Base-by-base conservation (phyloP, 2,888 invertebrate genomes). In the Nycteola revayana region DNA sequence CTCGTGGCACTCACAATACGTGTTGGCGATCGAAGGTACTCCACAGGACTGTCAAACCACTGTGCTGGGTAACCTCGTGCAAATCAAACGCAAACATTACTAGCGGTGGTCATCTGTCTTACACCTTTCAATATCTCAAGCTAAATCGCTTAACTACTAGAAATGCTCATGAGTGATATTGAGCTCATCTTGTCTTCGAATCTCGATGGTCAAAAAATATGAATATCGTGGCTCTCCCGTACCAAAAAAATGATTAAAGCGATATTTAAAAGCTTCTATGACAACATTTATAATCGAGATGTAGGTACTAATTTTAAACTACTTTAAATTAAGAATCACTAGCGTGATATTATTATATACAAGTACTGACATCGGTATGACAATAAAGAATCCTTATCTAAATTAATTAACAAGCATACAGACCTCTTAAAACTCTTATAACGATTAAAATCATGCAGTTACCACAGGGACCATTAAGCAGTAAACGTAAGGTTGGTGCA, bases 131-230 rank as follows among this genome's bases (percentile, higher is more conserved):
- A 41, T 54, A 44, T 47, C 49, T 54, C 35, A 18, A 66, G 61
- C 60, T 62, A 51, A 55, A 50, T 49, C 49, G 63, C 55, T 57
- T 65, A 63, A 59, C 69, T 70, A 74, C 68, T 63, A 39, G 40
- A 59, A 47, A 49, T 53, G 53, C 53, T 49, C 48, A 57, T 61
- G 57, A 35, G 54, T 58, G 59, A 55, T 51, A 35, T 37, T 38
- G 42, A 56, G 46, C 40, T 45, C 33, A 11, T 39, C 31, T 36
- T 10, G 36, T 25, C 28, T 35, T 38, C 30, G 25, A 37, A 50
- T 45, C 39, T 42, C 34, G 33, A 44, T 33, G 44, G 54, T 67
- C 83, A 86, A 86, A 85, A 86, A 86, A 86, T 86, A 86, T 86
- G 86, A 85, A 86, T 86, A 86, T 78, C 72, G 75, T 79, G 67